Evolutionary conservation across 2,888 invertebrate species (phyloP).

Genomic region (Metalampra italica): DNA sequence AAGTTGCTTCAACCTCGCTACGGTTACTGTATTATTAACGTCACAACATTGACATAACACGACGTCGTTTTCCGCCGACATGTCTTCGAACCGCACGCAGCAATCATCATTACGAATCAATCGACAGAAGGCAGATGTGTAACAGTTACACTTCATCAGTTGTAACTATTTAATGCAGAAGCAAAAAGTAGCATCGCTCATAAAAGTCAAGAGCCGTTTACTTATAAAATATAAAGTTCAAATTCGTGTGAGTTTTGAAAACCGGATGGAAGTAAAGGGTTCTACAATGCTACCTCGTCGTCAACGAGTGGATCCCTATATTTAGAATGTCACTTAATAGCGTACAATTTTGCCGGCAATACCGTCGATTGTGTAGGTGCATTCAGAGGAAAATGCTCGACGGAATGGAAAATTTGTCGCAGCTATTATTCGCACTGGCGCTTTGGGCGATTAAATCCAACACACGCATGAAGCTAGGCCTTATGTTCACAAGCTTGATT

Average conservation of each 20-base stretch:
- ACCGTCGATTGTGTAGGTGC: constrained; percentile 69
- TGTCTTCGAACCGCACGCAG: constrained; percentile 55
- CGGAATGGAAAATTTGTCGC: constrained; percentile 73
- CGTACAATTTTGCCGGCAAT: constrained; percentile 71
- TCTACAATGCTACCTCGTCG: constrained; percentile 49
- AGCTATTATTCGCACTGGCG: constrained; percentile 69
- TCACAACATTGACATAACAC: constrained; percentile 54
- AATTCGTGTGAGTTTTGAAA: constrained; percentile 10
- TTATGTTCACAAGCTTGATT: not conserved
- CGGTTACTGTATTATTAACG: constrained; percentile 58
- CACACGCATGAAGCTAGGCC: constrained; percentile 43
- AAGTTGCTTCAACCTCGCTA: constrained; percentile 48
- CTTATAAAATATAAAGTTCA: constrained; percentile 19
- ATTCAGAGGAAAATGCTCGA: constrained; percentile 74
- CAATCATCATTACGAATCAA: constrained; percentile 52
- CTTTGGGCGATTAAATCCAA: constrained; percentile 70
- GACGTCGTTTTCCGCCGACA: constrained; percentile 47
- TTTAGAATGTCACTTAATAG: constrained; percentile 75
- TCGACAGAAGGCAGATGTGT: constrained; percentile 64
- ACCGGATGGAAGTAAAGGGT: constrained; percentile 47
- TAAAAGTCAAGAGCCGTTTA: constrained; percentile 9
- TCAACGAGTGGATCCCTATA: constrained; percentile 61
- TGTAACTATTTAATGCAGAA: constrained; percentile 9
- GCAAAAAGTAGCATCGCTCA: not conserved
- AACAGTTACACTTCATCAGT: constrained; percentile 62